These are phyloP conservation scores for Zootoca vivipara DNA, from an alignment of 2,113 vertebrate species.

Conservation along the genomic window DNA sequence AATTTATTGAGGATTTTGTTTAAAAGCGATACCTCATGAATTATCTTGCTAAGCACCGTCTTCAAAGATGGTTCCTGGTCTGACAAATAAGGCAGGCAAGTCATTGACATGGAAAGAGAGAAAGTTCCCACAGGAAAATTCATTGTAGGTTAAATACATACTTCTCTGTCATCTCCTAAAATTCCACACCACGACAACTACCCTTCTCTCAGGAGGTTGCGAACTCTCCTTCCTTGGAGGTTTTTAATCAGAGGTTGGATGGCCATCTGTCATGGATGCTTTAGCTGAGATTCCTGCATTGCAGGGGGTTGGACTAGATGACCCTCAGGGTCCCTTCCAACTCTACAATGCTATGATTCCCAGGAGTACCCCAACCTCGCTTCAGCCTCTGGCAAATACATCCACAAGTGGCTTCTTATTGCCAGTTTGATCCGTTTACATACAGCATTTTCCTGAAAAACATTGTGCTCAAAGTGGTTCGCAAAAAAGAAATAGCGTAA, in stretches of 20 bases:
- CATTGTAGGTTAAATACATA: neutral
- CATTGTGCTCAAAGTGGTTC: no score
- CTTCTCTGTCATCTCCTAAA: neutral
- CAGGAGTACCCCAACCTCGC: neutral
- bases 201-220: no score
- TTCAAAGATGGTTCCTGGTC: constrained; percentile 52
- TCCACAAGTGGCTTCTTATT: neutral
- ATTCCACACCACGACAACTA: accelerated
- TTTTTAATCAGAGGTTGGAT: neutral
- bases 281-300: no score
- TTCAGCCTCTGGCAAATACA: neutral
- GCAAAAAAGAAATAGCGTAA: no score
- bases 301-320: no score
- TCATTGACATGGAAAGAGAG: neutral
- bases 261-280: no score
- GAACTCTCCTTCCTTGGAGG: neutral
- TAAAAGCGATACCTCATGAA: constrained; percentile 51
- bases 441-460: no score
- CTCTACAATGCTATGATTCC: no score
- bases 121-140: neutral
- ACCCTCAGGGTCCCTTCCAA: no score
- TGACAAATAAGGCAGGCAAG: constrained; percentile 28
- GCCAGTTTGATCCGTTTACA: neutral
- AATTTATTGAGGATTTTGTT: constrained; percentile 65
- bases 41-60: constrained; percentile 52